These are phyloP conservation scores for Gandaritis pyraliata DNA, from an alignment of 2,888 invertebrate species.

Conservation along the genomic window DNA sequence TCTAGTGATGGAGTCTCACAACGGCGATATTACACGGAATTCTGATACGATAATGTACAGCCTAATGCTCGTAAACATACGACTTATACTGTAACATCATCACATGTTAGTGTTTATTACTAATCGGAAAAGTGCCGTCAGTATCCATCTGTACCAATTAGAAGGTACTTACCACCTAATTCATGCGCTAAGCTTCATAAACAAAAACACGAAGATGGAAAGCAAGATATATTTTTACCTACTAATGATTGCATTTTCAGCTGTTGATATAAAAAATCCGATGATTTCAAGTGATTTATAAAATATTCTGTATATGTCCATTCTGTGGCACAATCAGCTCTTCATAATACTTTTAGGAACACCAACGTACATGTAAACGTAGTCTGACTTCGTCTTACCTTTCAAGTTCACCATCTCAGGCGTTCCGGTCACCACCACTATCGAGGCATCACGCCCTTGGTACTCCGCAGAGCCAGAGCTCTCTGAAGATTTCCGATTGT, in stretches of 20 bases:
- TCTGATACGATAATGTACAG: constrained; percentile 7
- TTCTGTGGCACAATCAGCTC: constrained; percentile 1
- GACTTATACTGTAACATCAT: constrained; percentile 2
- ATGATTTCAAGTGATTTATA: too few species aligned
- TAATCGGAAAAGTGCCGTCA: neutral
- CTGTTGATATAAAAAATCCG: too few species aligned
- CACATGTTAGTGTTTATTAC: constrained; percentile 2
- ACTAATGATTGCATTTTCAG: too few species aligned
- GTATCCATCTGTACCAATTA: too few species aligned
- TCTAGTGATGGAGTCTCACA: constrained; percentile 20
- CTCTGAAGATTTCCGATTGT: neutral
- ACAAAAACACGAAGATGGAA: too few species aligned
- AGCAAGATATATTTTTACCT: too few species aligned
- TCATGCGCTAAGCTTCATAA: too few species aligned
- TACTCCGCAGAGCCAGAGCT: neutral
- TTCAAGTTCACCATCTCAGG: neutral
- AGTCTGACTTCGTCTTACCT: constrained; percentile 37
- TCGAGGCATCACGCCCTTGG: neutral
- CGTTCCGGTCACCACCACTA: constrained; percentile 3
- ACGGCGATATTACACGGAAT: constrained; percentile 1
- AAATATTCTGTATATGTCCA: too few species aligned
- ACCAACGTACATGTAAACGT: constrained; percentile 59
- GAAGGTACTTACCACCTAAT: too few species aligned
- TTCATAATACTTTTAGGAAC: constrained; percentile 53
- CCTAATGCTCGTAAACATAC: constrained; percentile 6